These are phyloP conservation scores for Gymnothorax javanicus DNA, from an alignment of 2,797 vertebrate species.

Conservation along the genomic window DNA sequence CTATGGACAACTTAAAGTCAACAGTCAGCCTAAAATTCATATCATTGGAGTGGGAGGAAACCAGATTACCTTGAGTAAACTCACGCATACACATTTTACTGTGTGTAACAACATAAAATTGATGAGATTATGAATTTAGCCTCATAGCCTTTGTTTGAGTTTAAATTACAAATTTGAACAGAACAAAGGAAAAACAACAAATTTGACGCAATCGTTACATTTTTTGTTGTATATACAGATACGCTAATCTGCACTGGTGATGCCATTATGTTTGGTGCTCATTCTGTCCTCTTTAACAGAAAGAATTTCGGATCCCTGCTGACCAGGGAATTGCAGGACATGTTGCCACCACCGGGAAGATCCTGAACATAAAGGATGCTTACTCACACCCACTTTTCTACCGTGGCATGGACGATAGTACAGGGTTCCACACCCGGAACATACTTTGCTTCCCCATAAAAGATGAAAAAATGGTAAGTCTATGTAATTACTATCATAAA, in stretches of 20 bases:
- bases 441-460: conserved; percentile 99
- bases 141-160: too few species aligned
- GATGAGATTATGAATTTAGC: too few species aligned
- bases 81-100: too few species aligned
- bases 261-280: neutral
- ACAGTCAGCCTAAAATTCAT: too few species aligned
- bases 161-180: neutral
- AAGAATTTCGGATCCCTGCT: conserved; percentile 93
- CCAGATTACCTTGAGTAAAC: too few species aligned
- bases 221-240: neutral
- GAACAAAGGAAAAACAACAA: neutral
- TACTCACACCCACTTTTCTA: conserved; percentile 97
- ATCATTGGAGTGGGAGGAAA: too few species aligned
- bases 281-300: conserved; percentile 56
- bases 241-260: neutral
- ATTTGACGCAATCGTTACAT: neutral
- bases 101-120: too few species aligned
- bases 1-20: too few species aligned
- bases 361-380: conserved; percentile 94
- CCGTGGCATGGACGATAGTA: conserved; percentile 95
- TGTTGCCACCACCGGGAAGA: conserved; percentile 93
- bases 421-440: conserved; percentile 91
- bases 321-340: conserved; percentile 96
- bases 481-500: neutral
- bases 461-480: conserved; percentile 87